These are phyloP conservation scores for Conopomorpha cramerella DNA, from an alignment of 1,140 invertebrate species.

Conservation along the genomic window DNA sequence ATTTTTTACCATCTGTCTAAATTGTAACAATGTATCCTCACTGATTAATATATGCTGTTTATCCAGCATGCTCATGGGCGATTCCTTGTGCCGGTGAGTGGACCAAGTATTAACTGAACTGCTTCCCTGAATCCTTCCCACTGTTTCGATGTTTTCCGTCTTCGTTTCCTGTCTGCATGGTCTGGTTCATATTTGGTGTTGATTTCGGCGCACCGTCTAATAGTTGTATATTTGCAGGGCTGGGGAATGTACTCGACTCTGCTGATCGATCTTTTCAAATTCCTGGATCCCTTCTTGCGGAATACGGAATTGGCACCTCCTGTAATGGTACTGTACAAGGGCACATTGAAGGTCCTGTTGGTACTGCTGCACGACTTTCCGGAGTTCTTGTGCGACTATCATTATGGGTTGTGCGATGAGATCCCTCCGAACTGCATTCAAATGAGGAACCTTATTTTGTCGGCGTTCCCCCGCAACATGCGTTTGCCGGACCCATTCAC, in stretches of 20 bases:
- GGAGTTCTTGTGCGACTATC: conserved; percentile 98
- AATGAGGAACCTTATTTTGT: conserved; percentile 97
- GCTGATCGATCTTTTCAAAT: conserved; percentile 94
- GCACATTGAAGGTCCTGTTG: conserved; percentile 92
- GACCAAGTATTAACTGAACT: too few relatives aligned
- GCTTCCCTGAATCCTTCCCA: too few relatives aligned
- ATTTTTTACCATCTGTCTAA: too few relatives aligned
- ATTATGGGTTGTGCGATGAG: conserved; percentile 99
- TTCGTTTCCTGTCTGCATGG: too few relatives aligned
- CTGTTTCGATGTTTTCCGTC: too few relatives aligned
- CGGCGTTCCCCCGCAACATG: conserved; percentile 98
- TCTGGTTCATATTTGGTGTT: too few relatives aligned
- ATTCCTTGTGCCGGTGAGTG: too few relatives aligned
- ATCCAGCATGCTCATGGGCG: too few relatives aligned
- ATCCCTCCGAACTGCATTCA: conserved; percentile 99
- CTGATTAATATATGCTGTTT: too few relatives aligned
- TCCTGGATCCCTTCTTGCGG: conserved; percentile 93
- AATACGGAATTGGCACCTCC: conserved; percentile 95
- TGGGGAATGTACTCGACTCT: conserved; percentile 92
- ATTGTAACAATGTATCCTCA: too few relatives aligned
- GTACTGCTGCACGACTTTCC: conserved; percentile 98
- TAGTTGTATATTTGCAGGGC: conserved; percentile 58
- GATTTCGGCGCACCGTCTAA: too few relatives aligned
- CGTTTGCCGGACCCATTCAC: conserved; percentile 97
- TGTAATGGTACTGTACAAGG: conserved; percentile 93